Base-by-base conservation (phyloP, 2,888 invertebrate genomes). In the Heliothis peltigera region DNA sequence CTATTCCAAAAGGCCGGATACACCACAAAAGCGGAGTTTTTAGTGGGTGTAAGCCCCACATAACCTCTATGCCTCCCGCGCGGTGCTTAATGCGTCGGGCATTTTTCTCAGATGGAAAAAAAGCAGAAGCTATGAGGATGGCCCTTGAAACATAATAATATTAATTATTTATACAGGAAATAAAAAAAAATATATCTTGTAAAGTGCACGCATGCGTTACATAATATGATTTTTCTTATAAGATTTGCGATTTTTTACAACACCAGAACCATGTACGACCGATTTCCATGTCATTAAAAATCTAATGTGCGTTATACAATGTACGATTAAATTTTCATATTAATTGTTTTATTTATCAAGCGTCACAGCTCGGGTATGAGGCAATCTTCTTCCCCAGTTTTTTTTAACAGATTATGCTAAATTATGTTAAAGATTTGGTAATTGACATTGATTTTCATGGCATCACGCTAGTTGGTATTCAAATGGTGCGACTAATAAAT, bases 271-370 rank as follows among this genome's bases (percentile, higher is more conserved):
- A 21, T 1, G n/a, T 42, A 3, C 18, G 18, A 19, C 5, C 22
- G 12, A 46, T 62, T 62, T 42, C 25, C 53, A 57, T 64, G 18
- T 61, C 35, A 25, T 51, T 70, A 43, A 62, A 25, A 17, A 49
- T 19, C 18, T 28, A n/a, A 70, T 43, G 21, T 70, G 28, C 21
- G 64, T 54, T 57, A 53, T 25, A 87, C 85, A 89, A 88, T 85
- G 75, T 83, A 32, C 12, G 32, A 12, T 10, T 32, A 85, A 75
- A 87, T 90, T 83, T 89, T 87, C 86, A 89, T 89, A 87, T 86
- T 88, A 91, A 92, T 91, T 87, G 79, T 88, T 87, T 83, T 83
- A 85, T 48, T 91, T 87, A 88, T 80, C 52, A 82, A 84, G 79
- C 80, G 84, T 83, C 89, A 91, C 79, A 84, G 85, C 85, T 88